A percentile compares a stretch with the other conserved stretches of the same genome.
phyloP scores from a whole-genome alignment of 2,888 invertebrate species.

The Drosophila mettleri region DNA sequence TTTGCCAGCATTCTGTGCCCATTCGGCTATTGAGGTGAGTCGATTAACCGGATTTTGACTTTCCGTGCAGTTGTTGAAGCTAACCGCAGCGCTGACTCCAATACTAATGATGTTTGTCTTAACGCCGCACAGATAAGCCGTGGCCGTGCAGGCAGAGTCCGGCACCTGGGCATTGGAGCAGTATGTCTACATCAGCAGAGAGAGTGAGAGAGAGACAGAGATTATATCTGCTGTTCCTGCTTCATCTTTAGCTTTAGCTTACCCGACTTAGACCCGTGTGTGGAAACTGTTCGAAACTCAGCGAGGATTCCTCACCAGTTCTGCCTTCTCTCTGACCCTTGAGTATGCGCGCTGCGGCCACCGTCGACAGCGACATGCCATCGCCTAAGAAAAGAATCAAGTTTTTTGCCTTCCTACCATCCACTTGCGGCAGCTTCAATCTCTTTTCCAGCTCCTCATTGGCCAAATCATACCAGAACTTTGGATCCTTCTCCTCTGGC shows the following conservation, averaged over 20 bases:
- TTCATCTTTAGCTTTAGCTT: slow-evolving; percentile 1
- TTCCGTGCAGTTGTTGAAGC: slow-evolving; percentile 87
- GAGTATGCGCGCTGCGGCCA: slow-evolving; percentile 88
- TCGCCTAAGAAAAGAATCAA: slow-evolving; percentile 85
- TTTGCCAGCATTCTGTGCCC: slow-evolving; percentile 88
- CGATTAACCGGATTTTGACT: slow-evolving; percentile 87
- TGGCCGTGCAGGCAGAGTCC: slow-evolving; percentile 89
- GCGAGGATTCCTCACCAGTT: slow-evolving; percentile 87
- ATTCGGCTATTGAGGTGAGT: slow-evolving; percentile 88
- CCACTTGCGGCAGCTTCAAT: slow-evolving; percentile 42
- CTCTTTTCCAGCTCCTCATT: slow-evolving; percentile 52
- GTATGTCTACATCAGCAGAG: slow-evolving; percentile 85
- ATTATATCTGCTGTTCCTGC: neutral
- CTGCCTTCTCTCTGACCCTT: slow-evolving; percentile 87
- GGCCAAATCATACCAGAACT: slow-evolving; percentile 66
- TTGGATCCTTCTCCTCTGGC: slow-evolving; percentile 59
- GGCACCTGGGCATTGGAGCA: slow-evolving; percentile 89
- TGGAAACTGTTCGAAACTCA: slow-evolving; percentile 88
- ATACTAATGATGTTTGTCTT: slow-evolving; percentile 89
- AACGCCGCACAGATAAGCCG: slow-evolving; percentile 86
- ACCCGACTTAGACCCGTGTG: slow-evolving; percentile 88
- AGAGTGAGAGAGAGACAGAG: neutral
- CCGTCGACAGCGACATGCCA: slow-evolving; percentile 90
- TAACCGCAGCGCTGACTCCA: slow-evolving; percentile 89
- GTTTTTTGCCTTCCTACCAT: slow-evolving; percentile 66